Conservation (phyloP, 2,797 vertebrate species). For the Acomys russatus region DNA sequence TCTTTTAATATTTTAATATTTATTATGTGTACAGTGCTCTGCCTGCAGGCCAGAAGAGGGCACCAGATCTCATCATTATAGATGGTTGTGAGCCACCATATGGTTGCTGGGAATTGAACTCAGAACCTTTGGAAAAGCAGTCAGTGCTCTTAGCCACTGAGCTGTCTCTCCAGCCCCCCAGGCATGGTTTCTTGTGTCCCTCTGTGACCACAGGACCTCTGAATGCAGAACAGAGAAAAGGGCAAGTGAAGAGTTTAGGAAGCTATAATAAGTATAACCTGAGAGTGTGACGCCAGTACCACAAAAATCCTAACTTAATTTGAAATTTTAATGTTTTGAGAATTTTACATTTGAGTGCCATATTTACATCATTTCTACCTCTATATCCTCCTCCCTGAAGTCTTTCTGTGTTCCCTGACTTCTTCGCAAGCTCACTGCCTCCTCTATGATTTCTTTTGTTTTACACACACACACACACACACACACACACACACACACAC, state of each 20-base stretch:
- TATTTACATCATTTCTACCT: neutral
- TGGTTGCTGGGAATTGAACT: too few relatives aligned
- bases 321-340: neutral
- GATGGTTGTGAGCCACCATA: too few relatives aligned
- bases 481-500: neutral
- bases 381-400: neutral
- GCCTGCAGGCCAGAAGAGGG: too few relatives aligned
- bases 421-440: neutral
- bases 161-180: too few relatives aligned
- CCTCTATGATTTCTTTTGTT: neutral
- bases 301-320: neutral
- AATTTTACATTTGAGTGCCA: neutral
- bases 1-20: too few relatives aligned
- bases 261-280: neutral
- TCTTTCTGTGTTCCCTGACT: neutral
- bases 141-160: too few relatives aligned
- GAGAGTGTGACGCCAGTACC: neutral
- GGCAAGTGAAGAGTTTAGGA: neutral
- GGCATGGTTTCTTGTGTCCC: neutral
- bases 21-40: too few relatives aligned
- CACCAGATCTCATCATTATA: too few relatives aligned
- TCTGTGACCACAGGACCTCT: neutral
- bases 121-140: too few relatives aligned
- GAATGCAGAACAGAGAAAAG: neutral
- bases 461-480: neutral